These are phyloP conservation scores for Cremastinae sp. DNA, from an alignment of 2,888 invertebrate species.

Conservation along the genomic window DNA sequence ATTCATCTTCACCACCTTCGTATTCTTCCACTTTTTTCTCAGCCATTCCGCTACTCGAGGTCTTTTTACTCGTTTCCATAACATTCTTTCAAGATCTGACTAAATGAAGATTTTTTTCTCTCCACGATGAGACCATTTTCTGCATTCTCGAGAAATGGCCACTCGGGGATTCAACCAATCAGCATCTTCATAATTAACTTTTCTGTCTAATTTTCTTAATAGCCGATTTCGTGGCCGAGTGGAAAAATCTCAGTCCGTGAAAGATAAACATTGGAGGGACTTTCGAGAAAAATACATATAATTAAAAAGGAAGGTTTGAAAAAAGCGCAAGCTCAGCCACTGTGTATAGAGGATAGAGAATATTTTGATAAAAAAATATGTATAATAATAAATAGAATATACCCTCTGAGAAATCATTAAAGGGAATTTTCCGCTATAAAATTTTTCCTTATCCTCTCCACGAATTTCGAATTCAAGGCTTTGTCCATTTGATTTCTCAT, in stretches of 20 bases:
- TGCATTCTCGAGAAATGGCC: conserved; percentile 63
- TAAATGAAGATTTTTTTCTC: conserved; percentile 18
- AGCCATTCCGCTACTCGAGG: not conserved
- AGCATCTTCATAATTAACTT: conserved; percentile 78
- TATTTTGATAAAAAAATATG: too few species aligned
- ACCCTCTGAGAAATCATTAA: too few species aligned
- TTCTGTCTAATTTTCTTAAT: conserved; percentile 76
- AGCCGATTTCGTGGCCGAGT: conserved; percentile 71
- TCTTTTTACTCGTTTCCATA: not conserved
- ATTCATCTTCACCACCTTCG: conserved; percentile 39
- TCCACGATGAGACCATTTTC: conserved; percentile 11
- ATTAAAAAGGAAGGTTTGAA: too few species aligned
- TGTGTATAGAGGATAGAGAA: too few species aligned
- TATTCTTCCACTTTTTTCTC: not conserved
- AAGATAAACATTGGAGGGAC: conserved; percentile 60
- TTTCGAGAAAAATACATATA: not conserved
- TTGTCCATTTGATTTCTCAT: conserved; percentile 4
- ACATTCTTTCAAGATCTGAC: conserved; percentile 17
- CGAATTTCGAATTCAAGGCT: too few species aligned
- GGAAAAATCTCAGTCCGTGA: conserved; percentile 26
- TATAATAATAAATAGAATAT: too few species aligned
- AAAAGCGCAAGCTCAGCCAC: too few species aligned
- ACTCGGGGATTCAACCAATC: conserved; percentile 76
- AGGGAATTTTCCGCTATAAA: too few species aligned
- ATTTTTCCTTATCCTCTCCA: too few species aligned